Evolutionary conservation across 2,888 invertebrate species (phyloP).

Genomic region (Lycaena phlaeas): DNA sequence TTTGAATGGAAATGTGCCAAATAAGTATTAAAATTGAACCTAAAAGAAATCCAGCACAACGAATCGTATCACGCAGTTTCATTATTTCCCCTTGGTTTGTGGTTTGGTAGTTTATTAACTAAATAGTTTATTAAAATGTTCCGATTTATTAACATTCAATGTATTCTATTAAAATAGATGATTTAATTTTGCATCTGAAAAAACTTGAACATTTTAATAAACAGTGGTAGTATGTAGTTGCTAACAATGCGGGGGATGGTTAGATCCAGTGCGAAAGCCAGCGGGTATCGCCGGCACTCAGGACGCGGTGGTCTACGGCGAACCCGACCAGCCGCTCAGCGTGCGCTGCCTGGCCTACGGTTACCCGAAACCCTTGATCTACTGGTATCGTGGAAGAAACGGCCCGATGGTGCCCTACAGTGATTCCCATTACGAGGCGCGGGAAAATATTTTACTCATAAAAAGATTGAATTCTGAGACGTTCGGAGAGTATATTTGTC

Average conservation of each 20-base stretch:
- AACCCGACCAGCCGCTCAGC: conserved; percentile 78
- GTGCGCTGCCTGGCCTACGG: conserved; percentile 89
- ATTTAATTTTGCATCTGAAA: neutral
- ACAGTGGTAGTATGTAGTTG: conserved; percentile 26
- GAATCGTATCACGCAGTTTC: conserved; percentile 13
- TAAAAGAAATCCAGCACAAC: neutral
- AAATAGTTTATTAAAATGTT: conserved; percentile 20
- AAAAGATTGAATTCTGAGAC: conserved; percentile 78
- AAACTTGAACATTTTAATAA: conserved; percentile 21
- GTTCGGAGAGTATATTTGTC: conserved; percentile 90
- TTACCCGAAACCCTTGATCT: conserved; percentile 83
- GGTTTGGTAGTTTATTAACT: conserved; percentile 30
- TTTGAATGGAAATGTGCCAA: neutral
- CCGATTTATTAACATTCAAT: no score
- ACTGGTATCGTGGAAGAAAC: conserved; percentile 86
- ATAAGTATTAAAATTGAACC: neutral
- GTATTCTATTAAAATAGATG: no score
- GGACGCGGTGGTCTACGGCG: conserved; percentile 77
- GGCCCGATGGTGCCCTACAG: conserved; percentile 82
- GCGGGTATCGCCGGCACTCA: conserved; percentile 80
- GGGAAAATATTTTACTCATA: conserved; percentile 84
- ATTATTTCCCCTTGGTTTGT: conserved; percentile 22
- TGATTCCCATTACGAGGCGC: conserved; percentile 79
- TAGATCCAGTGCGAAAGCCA: conserved; percentile 73
- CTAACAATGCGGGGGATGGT: conserved; percentile 43